A percentile compares a stretch with the other conserved stretches of the same genome.
Evolutionary conservation across 1,140 invertebrate species (phyloP).

Genomic region (Chelonus insularis): DNA sequence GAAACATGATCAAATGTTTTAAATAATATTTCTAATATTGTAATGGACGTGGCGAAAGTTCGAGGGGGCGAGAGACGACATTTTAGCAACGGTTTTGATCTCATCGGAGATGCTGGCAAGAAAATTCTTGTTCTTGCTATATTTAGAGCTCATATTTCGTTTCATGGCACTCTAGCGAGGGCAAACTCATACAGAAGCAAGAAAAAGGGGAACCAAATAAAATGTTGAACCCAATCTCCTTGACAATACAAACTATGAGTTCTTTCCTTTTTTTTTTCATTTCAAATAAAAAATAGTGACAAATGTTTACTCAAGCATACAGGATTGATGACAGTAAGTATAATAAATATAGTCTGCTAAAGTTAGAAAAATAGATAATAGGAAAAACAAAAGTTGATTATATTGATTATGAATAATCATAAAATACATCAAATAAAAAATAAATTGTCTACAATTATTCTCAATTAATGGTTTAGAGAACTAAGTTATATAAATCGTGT

Average conservation of each 20-base stretch:
- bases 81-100: conserved; percentile 1
- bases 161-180: conserved; percentile 19
- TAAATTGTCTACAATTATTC: too few relatives aligned
- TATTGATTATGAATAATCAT: too few relatives aligned
- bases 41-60: conserved; percentile 21
- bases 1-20: conserved; percentile 2
- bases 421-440: too few relatives aligned
- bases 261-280: neutral
- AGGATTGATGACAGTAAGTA: too few relatives aligned
- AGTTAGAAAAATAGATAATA: too few relatives aligned
- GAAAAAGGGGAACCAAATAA: neutral
- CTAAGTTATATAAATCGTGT: too few relatives aligned
- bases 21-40: conserved; percentile 22
- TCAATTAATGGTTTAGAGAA: too few relatives aligned
- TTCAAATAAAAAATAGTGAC: too few relatives aligned
- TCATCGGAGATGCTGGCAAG: conserved; percentile 11
- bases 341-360: too few relatives aligned
- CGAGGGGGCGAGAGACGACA: conserved; percentile 10
- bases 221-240: neutral
- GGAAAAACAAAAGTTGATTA: too few relatives aligned
- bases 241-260: neutral
- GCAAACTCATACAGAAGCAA: conserved; percentile 6
- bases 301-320: neutral
- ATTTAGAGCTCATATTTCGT: conserved; percentile 31
- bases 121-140: conserved; percentile 31